Conservation (phyloP, 2,888 invertebrate genomes). For the Andrena camellia region DNA sequence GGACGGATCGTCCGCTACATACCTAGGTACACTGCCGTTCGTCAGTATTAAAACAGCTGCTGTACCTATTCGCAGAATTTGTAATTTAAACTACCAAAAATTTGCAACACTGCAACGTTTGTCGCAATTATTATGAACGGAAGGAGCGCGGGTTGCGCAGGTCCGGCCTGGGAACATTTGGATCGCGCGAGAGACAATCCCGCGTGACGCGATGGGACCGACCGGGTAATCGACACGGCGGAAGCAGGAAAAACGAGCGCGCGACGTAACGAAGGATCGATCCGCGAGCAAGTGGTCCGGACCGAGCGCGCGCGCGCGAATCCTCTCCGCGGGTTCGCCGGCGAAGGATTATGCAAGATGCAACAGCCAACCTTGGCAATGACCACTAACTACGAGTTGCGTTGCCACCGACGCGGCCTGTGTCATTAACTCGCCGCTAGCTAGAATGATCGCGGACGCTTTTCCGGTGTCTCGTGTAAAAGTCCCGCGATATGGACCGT, state of each 20-base stretch:
- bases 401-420: conserved; percentile 17
- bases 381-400: conserved; percentile 59
- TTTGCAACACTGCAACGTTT: too few species aligned
- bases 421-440: conserved; percentile 52
- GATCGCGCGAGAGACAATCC: not conserved
- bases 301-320: conserved; percentile 14
- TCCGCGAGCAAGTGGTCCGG: too few species aligned
- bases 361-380: conserved; percentile 65
- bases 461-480: not conserved
- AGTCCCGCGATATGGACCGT: not conserved
- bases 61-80: too few species aligned
- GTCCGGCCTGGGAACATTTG: not conserved
- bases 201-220: not conserved
- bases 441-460: conserved; percentile 30
- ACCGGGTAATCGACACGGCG: not conserved
- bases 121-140: not conserved
- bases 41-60: not conserved
- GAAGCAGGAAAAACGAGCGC: not conserved
- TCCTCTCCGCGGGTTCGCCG: not conserved
- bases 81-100: too few species aligned
- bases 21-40: conserved; percentile 7
- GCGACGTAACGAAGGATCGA: too few species aligned
- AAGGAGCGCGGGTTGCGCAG: not conserved
- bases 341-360: conserved; percentile 64
- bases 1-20: not conserved